A percentile compares a stretch with the other conserved stretches of the same genome.
phyloP scores from a whole-genome alignment of 2,888 invertebrate species.

The Chalcis sispes region DNA sequence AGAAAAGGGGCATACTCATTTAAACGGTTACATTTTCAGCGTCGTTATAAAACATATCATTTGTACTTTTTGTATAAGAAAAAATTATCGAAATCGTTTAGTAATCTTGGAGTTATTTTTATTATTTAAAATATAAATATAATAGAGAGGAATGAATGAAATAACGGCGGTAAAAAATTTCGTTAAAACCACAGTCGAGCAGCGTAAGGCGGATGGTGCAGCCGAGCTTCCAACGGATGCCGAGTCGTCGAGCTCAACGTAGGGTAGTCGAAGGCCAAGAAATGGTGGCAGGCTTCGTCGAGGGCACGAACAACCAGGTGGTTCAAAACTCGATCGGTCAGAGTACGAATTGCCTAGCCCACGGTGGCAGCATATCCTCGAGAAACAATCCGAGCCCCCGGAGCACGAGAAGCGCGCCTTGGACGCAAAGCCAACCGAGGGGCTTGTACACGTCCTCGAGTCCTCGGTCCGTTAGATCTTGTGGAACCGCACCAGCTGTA shows the following conservation, averaged over 20 bases:
- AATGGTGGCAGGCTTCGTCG: conserved; percentile 74
- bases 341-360: conserved; percentile 56
- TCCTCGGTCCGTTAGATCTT: conserved; percentile 89
- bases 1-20: too few species aligned
- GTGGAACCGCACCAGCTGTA: conserved; percentile 76
- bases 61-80: too few species aligned
- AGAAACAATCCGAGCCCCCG: conserved; percentile 79
- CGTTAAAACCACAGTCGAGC: conserved; percentile 56
- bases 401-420: conserved; percentile 89
- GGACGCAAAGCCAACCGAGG: conserved; percentile 85
- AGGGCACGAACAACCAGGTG: conserved; percentile 60
- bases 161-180: too few species aligned
- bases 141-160: too few species aligned
- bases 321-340: conserved; percentile 39
- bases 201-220: conserved; percentile 78
- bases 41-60: too few species aligned
- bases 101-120: too few species aligned
- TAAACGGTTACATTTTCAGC: too few species aligned
- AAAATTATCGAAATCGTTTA: too few species aligned
- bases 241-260: conserved; percentile 86
- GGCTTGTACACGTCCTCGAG: conserved; percentile 88
- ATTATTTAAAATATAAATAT: too few species aligned
- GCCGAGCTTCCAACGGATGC: conserved; percentile 86
- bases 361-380: conserved; percentile 54
- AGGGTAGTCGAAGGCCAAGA: conserved; percentile 81